Conservation (phyloP, 1,140 invertebrate species). For the Heliconius hermathena region DNA sequence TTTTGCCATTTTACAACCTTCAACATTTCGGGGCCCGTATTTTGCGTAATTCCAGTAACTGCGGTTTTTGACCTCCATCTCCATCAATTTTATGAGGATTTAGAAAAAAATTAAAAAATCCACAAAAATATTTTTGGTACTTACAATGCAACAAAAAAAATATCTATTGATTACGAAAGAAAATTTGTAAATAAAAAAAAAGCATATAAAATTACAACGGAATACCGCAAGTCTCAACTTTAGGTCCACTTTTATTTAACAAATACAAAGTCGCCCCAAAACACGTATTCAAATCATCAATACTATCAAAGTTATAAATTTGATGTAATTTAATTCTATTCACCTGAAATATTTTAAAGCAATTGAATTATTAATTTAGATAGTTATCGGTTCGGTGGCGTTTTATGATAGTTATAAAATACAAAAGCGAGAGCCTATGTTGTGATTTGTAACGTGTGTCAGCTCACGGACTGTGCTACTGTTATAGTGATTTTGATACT, state of each 20-base stretch:
- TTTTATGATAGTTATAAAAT: conserved; percentile 62
- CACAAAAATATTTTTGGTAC: too few relatives aligned
- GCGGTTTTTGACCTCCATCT: conserved; percentile 49
- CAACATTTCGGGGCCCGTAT: conserved; percentile 68
- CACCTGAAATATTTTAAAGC: conserved; percentile 26
- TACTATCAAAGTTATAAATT: conserved; percentile 6
- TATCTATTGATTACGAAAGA: too few relatives aligned
- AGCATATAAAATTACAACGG: background rate
- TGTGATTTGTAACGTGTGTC: conserved; percentile 65
- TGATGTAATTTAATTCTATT: conserved; percentile 22
- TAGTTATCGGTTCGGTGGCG: conserved; percentile 40
- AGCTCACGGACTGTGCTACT: conserved; percentile 64
- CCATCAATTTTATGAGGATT: background rate
- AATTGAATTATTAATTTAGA: conserved; percentile 34
- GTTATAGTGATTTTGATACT: conserved; percentile 44
- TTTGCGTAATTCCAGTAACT: conserved; percentile 66
- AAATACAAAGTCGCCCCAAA: background rate
- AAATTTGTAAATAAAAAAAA: background rate
- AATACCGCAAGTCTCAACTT: background rate
- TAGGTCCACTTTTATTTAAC: background rate
- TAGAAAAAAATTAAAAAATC: background rate
- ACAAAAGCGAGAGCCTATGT: conserved; percentile 60
- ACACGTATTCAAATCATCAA: background rate
- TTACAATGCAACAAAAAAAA: too few relatives aligned
- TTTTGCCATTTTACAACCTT: conserved; percentile 48